Percentiles rank a stretch among this genome's conserved stretches.
These are phyloP conservation scores for Tenualosa thibaudeaui DNA, from an alignment of 2,797 vertebrate species.

Conservation along the genomic window DNA sequence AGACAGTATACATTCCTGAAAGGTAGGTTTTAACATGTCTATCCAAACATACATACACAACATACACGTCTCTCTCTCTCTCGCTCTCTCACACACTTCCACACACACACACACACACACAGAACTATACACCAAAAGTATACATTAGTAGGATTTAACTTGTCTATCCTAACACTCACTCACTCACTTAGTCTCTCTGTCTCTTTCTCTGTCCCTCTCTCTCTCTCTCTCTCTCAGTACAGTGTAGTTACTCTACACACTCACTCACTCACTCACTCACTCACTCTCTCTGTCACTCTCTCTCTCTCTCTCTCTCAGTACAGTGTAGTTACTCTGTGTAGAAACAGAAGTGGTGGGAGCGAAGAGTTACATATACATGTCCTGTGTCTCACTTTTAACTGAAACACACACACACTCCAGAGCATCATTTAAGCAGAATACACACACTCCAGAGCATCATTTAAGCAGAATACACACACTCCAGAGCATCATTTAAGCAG, in stretches of 20 bases:
- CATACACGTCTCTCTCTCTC: not conserved
- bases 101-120: constrained; percentile 15
- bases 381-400: not conserved
- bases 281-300: not conserved
- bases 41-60: constrained; percentile 12
- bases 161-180: not conserved
- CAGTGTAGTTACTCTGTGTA: no score
- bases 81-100: constrained; percentile 15
- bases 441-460: no score
- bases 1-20: not conserved
- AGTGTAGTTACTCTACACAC: not conserved
- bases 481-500: no score
- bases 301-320: no score
- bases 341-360: not conserved
- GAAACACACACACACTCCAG: not conserved
- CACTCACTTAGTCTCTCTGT: not conserved
- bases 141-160: no score
- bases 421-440: no score
- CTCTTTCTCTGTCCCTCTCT: no score
- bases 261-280: not conserved
- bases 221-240: no score
- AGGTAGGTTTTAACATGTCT: constrained; percentile 5
- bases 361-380: not conserved
- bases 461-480: no score
- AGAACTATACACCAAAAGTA: no score